These are phyloP conservation scores for Opisthocomus hoazin DNA, from an alignment of 2,113 vertebrate species.

Conservation along the genomic window DNA sequence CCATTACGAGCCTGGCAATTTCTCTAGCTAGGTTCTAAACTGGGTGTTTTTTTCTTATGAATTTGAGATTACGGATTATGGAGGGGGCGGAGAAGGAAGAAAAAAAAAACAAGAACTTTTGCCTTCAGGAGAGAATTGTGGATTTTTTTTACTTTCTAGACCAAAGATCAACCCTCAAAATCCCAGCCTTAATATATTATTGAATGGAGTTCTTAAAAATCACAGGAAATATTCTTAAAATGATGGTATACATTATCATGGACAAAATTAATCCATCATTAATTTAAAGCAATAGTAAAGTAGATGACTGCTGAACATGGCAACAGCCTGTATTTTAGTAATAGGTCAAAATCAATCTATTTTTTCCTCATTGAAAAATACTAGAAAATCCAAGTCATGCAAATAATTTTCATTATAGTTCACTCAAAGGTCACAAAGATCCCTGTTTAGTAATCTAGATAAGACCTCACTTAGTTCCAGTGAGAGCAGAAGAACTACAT, in stretches of 20 bases:
- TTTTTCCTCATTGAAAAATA: background rate
- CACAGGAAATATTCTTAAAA: background rate
- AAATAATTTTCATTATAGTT: background rate
- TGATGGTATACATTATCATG: background rate
- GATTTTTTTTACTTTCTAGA: background rate
- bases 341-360: background rate
- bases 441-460: background rate
- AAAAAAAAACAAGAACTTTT: background rate
- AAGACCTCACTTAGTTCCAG: background rate
- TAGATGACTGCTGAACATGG: background rate
- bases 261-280: background rate
- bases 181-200: background rate
- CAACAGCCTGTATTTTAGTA: background rate
- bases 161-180: background rate
- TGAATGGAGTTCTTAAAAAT: background rate
- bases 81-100: rapidly evolving
- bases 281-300: background rate
- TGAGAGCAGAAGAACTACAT: background rate
- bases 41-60: background rate
- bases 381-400: background rate
- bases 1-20: background rate
- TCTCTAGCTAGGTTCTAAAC: background rate
- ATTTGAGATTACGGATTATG: rapidly evolving
- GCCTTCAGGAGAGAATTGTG: background rate
- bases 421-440: background rate